Conservation (phyloP, 2,113 vertebrate species). For the Rousettus leschenaultii region DNA sequence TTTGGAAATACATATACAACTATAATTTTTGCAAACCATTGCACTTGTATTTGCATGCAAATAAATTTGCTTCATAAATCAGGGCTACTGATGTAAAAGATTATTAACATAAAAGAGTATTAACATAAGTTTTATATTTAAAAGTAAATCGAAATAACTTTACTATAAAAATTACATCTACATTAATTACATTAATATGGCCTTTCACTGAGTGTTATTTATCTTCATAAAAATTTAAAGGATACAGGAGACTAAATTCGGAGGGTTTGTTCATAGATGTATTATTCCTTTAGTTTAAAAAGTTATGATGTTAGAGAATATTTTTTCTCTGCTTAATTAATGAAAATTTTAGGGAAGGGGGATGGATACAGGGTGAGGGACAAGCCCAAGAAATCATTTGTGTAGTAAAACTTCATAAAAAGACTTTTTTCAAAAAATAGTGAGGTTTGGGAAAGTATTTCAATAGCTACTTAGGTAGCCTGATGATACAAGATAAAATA, state of each 20-base stretch:
- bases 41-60: background rate
- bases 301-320: background rate
- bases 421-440: background rate
- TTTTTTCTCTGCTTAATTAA: background rate
- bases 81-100: background rate
- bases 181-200: background rate
- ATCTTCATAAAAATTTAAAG: constrained; percentile 36
- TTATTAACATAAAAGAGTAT: background rate
- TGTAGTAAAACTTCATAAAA: background rate
- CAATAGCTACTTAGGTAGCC: background rate
- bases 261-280: background rate
- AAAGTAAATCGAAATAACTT: constrained; percentile 27
- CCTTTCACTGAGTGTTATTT: background rate
- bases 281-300: constrained; percentile 31
- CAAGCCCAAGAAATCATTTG: background rate
- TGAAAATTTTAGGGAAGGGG: background rate
- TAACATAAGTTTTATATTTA: constrained; percentile 28
- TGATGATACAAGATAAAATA: constrained; percentile 25
- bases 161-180: background rate
- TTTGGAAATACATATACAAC: background rate
- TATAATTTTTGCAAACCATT: background rate
- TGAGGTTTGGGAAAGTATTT: background rate
- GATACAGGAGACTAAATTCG: background rate
- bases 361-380: background rate
- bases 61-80: constrained; percentile 11